Percentiles rank a stretch among this genome's conserved stretches.
These are phyloP conservation scores for Hecatera dysodea DNA, from an alignment of 2,888 invertebrate genomes.

Conservation along the genomic window DNA sequence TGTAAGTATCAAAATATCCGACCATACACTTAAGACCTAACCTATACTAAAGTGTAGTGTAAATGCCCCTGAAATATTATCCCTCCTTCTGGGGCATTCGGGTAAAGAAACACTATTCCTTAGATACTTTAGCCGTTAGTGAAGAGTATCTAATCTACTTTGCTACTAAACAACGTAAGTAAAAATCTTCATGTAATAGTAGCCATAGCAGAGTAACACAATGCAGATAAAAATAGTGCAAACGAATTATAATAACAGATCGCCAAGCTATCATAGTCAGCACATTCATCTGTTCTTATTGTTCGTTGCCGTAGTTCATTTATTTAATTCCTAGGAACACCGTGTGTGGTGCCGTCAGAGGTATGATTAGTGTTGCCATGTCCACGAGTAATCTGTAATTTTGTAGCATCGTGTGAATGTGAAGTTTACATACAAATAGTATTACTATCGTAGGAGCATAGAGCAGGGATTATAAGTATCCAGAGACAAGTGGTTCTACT, in stretches of 20 bases:
- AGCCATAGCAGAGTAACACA: neutral
- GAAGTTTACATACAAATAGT: neutral
- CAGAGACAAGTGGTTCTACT: neutral
- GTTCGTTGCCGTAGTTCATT: constrained; percentile 24
- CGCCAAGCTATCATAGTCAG: constrained; percentile 31
- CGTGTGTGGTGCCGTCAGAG: constrained; percentile 16
- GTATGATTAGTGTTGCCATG: constrained; percentile 36
- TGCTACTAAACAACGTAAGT: neutral
- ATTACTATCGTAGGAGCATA: neutral
- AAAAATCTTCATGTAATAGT: neutral
- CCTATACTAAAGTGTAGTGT: too few species aligned
- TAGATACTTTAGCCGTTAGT: neutral
- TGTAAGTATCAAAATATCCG: neutral
- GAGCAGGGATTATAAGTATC: neutral
- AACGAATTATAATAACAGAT: neutral
- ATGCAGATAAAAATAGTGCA: constrained; percentile 18
- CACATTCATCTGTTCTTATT: constrained; percentile 17
- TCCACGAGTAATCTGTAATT: constrained; percentile 35
- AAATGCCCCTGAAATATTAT: too few species aligned
- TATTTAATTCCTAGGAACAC: constrained; percentile 36
- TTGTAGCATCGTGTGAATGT: neutral
- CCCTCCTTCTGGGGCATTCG: too few species aligned
- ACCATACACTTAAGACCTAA: too few species aligned
- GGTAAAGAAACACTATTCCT: neutral
- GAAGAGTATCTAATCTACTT: neutral